These are phyloP conservation scores for Drosophila pseudoobscura DNA, from an alignment of 1,140 invertebrate species.

Conservation along the genomic window DNA sequence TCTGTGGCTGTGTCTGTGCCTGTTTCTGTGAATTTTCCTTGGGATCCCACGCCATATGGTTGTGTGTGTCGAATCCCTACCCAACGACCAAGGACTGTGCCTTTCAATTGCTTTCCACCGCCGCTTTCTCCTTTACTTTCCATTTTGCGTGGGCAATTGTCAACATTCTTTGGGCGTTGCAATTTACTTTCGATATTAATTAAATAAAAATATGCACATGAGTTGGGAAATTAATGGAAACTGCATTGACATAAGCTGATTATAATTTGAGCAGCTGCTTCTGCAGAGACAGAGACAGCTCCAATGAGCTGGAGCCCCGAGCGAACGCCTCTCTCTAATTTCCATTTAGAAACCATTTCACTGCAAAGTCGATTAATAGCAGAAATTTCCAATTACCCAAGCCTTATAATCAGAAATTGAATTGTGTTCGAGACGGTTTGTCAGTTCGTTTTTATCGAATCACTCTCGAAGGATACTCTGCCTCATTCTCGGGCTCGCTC, in stretches of 20 bases:
- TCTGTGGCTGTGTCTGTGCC: slow-evolving; percentile 43
- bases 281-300: background rate
- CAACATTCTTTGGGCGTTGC: slow-evolving; percentile 58
- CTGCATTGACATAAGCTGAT: slow-evolving; percentile 58
- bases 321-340: slow-evolving; percentile 21
- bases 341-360: slow-evolving; percentile 8
- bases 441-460: too few species aligned
- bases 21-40: slow-evolving; percentile 61
- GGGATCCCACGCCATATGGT: slow-evolving; percentile 37
- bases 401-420: slow-evolving; percentile 36
- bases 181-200: slow-evolving; percentile 74
- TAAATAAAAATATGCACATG: slow-evolving; percentile 74
- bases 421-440: slow-evolving; percentile 11
- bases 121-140: background rate
- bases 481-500: background rate
- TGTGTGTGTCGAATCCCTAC: slow-evolving; percentile 29
- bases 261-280: slow-evolving; percentile 34
- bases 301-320: too few species aligned
- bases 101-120: slow-evolving; percentile 58
- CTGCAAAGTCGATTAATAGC: slow-evolving; percentile 28
- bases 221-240: slow-evolving; percentile 41
- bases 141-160: slow-evolving; percentile 11
- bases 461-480: background rate
- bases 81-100: slow-evolving; percentile 36
- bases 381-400: slow-evolving; percentile 32